phyloP scores from a whole-genome alignment of 1,140 invertebrate genomes.

The Mylabris phalerata region DNA sequence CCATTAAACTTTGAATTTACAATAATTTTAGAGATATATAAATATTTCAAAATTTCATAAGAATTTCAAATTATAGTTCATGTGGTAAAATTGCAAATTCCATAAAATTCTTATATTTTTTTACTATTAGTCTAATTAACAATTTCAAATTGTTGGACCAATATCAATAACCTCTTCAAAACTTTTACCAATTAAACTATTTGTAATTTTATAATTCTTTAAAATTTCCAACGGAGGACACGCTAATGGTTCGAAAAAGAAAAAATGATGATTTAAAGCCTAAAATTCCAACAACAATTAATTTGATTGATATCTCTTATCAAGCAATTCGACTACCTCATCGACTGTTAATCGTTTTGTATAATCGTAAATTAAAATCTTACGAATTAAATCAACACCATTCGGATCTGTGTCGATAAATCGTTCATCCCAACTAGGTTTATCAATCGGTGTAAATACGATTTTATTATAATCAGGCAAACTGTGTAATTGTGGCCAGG shows the following conservation, averaged over 20 bases:
- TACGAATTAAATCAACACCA: slow-evolving; percentile 67
- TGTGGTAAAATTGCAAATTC: too few relatives aligned
- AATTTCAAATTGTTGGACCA: background rate
- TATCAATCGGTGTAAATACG: slow-evolving; percentile 68
- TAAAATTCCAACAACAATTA: slow-evolving; percentile 14
- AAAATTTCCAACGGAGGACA: slow-evolving; percentile 25
- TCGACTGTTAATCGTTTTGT: slow-evolving; percentile 71
- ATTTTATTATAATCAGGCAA: slow-evolving; percentile 98
- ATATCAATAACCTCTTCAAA: slow-evolving; percentile 18
- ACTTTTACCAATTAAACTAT: background rate
- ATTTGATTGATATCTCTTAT: background rate
- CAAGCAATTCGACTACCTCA: slow-evolving; percentile 51
- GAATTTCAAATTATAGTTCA: too few relatives aligned
- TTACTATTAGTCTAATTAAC: too few relatives aligned
- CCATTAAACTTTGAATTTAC: too few relatives aligned
- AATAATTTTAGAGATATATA: too few relatives aligned
- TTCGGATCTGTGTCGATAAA: slow-evolving; percentile 62
- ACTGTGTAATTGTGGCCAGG: slow-evolving; percentile 74
- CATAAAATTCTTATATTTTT: too few relatives aligned
- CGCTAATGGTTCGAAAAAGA: slow-evolving; percentile 19
- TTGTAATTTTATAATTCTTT: slow-evolving; percentile 9
- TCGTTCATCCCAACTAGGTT: slow-evolving; percentile 62
- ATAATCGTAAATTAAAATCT: slow-evolving; percentile 77
- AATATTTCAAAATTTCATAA: too few relatives aligned
- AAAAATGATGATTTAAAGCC: slow-evolving; percentile 25